Base-by-base conservation (phyloP, 2,888 invertebrate species). In the Thera obeliscata region DNA sequence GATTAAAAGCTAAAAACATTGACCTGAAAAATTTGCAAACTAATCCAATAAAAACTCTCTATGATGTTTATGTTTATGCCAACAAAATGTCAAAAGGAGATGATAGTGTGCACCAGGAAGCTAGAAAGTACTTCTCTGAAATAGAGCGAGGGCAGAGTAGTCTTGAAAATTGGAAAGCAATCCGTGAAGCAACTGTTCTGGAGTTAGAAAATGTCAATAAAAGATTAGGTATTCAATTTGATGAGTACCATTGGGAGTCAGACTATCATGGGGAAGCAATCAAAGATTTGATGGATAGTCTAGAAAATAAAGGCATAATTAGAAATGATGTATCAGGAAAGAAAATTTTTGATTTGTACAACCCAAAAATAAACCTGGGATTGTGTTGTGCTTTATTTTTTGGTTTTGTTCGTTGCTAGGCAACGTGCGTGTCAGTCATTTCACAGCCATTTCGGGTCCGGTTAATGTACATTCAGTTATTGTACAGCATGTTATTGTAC, bases 241-340 rank as follows among this genome's bases (percentile, higher is more conserved):
- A 98, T 89, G 95, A 95, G 68, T 98, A 97, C 86, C 95, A 97
- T 76, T 97, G 97, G 95, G 99, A 99, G 88, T 98, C 98, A 0
- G 96, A 96, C 92, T 99, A 98, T 78, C 95, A 94, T 73, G 95
- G 95, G 4, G 91, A 93, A 69, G 93, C 95, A 63, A 96, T 97
- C 62, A 84, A 92, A 70, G 83, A 93, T 8, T 79, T 97, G 1
- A 86, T 98, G 61, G 81, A 94, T 4, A 77, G 83, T 61, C 89
- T 98, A 75, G 91, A 95, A 71, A 80, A 91, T 7, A 92, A 93
- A 59, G 94, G 95, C 0, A 88, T 98, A 46, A 83, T 97, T 7
- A 81, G 87, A 55, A 89, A 82, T 2, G 95, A 96, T 79, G 83
- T 86, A 7, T 94, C 95, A 75, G 96, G 96, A 5, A 95, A 95